Percentiles rank a stretch among this genome's conserved stretches.
phyloP scores from a whole-genome alignment of 2,113 vertebrate genomes.

The Parus major region DNA sequence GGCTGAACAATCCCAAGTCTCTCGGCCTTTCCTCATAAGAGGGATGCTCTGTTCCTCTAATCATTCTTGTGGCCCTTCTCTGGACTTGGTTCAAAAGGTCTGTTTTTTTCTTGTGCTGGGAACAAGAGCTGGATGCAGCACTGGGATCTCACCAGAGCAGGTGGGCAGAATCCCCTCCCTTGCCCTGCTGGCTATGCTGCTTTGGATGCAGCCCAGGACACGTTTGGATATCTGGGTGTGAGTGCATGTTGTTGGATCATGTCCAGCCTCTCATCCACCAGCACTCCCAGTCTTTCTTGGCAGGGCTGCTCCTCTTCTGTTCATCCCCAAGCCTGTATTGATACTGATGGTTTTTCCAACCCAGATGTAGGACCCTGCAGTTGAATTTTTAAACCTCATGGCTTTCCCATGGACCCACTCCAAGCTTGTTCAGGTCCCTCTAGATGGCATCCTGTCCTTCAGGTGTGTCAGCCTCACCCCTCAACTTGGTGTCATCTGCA shows the following conservation, averaged over 20 bases:
- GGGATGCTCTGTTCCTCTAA: not conserved
- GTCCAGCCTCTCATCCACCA: not conserved
- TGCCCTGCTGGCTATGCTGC: rapidly evolving
- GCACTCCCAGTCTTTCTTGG: not conserved
- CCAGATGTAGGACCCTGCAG: not conserved
- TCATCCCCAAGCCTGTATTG: not conserved
- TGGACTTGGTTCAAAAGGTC: not conserved
- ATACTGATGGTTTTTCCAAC: not conserved
- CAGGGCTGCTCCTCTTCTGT: not conserved
- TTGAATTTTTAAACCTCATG: not conserved
- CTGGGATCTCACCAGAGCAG: not conserved
- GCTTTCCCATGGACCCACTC: not conserved
- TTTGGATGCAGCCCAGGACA: not conserved
- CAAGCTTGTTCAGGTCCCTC: not conserved
- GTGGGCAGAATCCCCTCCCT: not conserved
- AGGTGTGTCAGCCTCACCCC: not conserved
- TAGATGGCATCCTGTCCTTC: not conserved
- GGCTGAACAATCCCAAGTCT: not conserved
- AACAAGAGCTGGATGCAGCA: not conserved
- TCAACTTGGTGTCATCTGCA: not conserved
- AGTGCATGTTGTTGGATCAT: rapidly evolving
- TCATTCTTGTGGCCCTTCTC: not conserved
- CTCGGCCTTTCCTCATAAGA: not conserved
- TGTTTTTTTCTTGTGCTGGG: not conserved
- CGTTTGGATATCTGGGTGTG: rapidly evolving